These are phyloP conservation scores for Epinephelus fuscoguttatus DNA, from an alignment of 2,113 vertebrate species.

Conservation along the genomic window DNA sequence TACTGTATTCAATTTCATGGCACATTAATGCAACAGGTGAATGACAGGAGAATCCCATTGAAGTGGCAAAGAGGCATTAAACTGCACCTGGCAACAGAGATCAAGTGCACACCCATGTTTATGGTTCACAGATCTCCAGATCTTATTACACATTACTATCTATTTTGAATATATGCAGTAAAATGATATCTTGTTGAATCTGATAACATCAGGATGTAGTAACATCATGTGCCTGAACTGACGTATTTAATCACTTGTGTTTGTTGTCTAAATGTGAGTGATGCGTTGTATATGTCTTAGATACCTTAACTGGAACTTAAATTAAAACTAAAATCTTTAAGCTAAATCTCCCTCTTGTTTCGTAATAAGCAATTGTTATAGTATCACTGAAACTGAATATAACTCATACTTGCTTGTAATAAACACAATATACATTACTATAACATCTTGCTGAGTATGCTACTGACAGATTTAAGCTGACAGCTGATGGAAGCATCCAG, in stretches of 20 bases:
- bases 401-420: too few species aligned
- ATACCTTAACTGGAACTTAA: too few species aligned
- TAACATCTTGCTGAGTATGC: too few species aligned
- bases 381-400: too few species aligned
- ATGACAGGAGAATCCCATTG: not conserved
- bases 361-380: not conserved
- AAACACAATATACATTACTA: too few species aligned
- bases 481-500: not conserved
- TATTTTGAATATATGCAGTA: conserved; percentile 31
- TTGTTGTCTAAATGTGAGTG: not conserved
- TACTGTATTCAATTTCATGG: not conserved
- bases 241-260: not conserved
- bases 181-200: conserved; percentile 19
- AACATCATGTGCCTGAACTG: not conserved
- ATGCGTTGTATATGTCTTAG: not conserved
- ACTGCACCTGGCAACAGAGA: not conserved
- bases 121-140: conserved; percentile 18
- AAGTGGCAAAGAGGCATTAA: not conserved
- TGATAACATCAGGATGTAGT: conserved; percentile 8
- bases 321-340: too few species aligned
- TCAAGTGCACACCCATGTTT: not conserved
- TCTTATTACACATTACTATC: conserved; percentile 1
- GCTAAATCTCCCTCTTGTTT: not conserved
- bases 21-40: not conserved
- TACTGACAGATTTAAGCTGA: too few species aligned